Conservation (phyloP, 2,888 invertebrate genomes). For the Parnassius mnemosyne region DNA sequence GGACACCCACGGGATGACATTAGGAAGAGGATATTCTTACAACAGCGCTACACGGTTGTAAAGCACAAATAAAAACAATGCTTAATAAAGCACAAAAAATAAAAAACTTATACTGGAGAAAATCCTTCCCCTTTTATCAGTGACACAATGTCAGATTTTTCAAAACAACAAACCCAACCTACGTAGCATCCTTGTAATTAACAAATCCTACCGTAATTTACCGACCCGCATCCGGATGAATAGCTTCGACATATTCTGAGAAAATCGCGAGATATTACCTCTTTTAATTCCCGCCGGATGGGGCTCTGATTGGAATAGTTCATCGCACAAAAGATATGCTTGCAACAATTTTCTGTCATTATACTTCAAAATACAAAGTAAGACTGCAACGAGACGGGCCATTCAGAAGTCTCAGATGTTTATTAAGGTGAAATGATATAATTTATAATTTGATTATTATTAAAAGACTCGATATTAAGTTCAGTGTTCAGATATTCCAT, state of each 20-base stretch:
- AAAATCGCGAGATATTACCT: slow-evolving; percentile 34
- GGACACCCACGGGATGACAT: no score
- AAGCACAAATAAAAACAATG: no score
- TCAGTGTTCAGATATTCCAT: no score
- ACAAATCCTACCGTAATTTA: slow-evolving; percentile 13
- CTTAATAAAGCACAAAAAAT: no score
- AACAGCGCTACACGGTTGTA: no score
- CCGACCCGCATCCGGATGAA: slow-evolving; percentile 12
- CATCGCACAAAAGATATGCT: slow-evolving; percentile 50
- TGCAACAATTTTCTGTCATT: slow-evolving; percentile 67
- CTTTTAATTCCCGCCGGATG: slow-evolving; percentile 48
- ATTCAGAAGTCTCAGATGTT: slow-evolving; percentile 45
- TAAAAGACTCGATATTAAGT: no score
- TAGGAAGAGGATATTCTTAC: no score
- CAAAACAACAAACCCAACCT: neutral
- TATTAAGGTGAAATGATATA: slow-evolving; percentile 47
- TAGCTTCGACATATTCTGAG: slow-evolving; percentile 30
- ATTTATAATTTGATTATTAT: neutral
- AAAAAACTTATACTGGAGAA: no score
- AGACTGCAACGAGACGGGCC: slow-evolving; percentile 41
- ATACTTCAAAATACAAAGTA: slow-evolving; percentile 53
- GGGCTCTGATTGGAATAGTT: slow-evolving; percentile 58
- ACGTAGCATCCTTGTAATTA: neutral
- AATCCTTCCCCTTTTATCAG: no score
- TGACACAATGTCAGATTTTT: neutral